Evolutionary conservation across 2,113 vertebrate species (phyloP).

Genomic region (Toxotes jaculatrix): DNA sequence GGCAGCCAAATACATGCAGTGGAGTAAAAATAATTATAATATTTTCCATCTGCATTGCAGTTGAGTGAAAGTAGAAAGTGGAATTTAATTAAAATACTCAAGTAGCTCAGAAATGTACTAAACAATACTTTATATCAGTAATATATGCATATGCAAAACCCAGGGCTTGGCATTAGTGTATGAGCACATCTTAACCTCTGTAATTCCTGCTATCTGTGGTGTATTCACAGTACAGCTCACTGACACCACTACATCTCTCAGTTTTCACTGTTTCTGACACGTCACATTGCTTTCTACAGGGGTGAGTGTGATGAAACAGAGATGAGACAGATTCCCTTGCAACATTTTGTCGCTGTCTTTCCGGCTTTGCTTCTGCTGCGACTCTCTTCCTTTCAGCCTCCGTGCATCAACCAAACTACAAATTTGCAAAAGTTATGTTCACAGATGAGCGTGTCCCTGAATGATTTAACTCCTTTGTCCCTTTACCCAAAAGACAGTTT

Average conservation of each 20-base stretch:
- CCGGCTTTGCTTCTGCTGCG: conserved; percentile 23
- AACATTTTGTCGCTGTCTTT: conserved; percentile 39
- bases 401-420: conserved; percentile 4
- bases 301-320: conserved; percentile 39
- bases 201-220: background rate
- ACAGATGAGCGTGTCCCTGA: conserved; percentile 28
- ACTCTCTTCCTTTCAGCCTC: conserved; percentile 47
- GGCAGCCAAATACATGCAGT: no score
- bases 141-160: no score
- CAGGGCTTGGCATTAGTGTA: background rate
- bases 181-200: no score
- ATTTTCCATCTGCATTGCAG: no score
- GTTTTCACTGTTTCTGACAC: conserved; percentile 46
- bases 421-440: conserved; percentile 26
- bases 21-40: no score
- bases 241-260: conserved; percentile 9
- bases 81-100: no score
- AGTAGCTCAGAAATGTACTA: no score
- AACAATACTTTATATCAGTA: no score
- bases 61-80: no score
- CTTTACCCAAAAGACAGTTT: background rate
- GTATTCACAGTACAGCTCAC: conserved; percentile 6
- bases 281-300: conserved; percentile 28
- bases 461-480: conserved; percentile 18
- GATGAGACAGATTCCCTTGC: conserved; percentile 30